Conservation (phyloP, 2,888 invertebrate genomes). For the Strigamia transsilvanica region DNA sequence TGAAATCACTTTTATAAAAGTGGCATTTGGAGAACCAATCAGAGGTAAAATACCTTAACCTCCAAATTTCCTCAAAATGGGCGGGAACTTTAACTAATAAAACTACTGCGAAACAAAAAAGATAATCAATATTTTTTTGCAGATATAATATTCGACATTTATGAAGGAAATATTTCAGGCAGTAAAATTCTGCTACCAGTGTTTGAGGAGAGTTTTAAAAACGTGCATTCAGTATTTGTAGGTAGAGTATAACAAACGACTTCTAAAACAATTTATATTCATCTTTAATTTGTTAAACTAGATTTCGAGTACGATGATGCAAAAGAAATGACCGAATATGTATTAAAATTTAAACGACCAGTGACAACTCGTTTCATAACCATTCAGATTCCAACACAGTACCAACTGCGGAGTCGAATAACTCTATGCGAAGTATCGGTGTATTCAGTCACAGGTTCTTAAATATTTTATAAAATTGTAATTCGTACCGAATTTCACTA, state of each 20-base stretch:
- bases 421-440: constrained; percentile 39
- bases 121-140: neutral
- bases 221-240: constrained; percentile 48
- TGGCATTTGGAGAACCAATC: constrained; percentile 48
- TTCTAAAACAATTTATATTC: neutral
- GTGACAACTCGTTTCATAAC: constrained; percentile 12
- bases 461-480: neutral
- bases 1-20: constrained; percentile 6
- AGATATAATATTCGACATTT: constrained; percentile 16
- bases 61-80: neutral
- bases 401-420: neutral
- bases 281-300: neutral
- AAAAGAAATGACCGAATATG: constrained; percentile 23
- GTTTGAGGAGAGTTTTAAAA: neutral
- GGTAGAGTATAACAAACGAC: neutral
- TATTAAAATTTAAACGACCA: constrained; percentile 22
- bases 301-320: constrained; percentile 3
- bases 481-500: neutral
- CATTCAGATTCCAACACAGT: constrained; percentile 24
- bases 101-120: neutral
- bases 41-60: constrained; percentile 8
- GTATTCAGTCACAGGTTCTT: constrained; percentile 17
- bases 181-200: neutral
- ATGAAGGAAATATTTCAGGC: neutral
- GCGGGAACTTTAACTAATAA: neutral